These are phyloP conservation scores for Ferrisia virgata DNA, from an alignment of 2,888 invertebrate species.

Conservation along the genomic window DNA sequence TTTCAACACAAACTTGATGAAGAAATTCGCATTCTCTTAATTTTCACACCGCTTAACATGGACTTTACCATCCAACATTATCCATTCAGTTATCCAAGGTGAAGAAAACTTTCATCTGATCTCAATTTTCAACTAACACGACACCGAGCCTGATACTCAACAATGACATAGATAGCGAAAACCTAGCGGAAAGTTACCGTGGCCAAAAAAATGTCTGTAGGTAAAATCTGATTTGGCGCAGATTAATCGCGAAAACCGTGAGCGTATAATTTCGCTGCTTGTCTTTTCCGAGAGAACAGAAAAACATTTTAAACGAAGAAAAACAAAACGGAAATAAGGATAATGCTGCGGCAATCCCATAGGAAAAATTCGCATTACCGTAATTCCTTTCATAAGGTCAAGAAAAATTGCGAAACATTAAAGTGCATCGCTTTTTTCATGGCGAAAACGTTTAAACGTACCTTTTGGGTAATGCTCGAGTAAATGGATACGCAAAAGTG, in stretches of 20 bases:
- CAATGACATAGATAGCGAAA: neutral
- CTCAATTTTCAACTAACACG: no score
- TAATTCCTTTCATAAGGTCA: constrained; percentile 15
- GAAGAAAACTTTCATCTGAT: no score
- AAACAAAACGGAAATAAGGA: constrained; percentile 11
- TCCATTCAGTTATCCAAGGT: no score
- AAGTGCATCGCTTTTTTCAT: constrained; percentile 5
- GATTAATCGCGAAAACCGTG: neutral
- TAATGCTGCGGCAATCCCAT: neutral
- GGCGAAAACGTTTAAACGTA: constrained; percentile 6
- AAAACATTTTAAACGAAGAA: neutral
- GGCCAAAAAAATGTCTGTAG: neutral
- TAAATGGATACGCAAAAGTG: constrained; percentile 14
- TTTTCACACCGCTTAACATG: no score
- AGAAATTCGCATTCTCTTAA: no score
- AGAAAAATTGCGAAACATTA: constrained; percentile 15
- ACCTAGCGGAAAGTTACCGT: neutral
- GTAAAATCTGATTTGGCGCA: neutral
- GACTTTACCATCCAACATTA: no score
- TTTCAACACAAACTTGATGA: no score
- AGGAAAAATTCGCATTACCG: constrained; percentile 10
- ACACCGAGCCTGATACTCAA: no score
- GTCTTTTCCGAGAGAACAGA: neutral
- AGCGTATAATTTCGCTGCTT: neutral
- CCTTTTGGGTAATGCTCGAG: constrained; percentile 8